Conservation (phyloP, 1,140 invertebrate genomes). For the Zaprionus kolodkinae region DNA sequence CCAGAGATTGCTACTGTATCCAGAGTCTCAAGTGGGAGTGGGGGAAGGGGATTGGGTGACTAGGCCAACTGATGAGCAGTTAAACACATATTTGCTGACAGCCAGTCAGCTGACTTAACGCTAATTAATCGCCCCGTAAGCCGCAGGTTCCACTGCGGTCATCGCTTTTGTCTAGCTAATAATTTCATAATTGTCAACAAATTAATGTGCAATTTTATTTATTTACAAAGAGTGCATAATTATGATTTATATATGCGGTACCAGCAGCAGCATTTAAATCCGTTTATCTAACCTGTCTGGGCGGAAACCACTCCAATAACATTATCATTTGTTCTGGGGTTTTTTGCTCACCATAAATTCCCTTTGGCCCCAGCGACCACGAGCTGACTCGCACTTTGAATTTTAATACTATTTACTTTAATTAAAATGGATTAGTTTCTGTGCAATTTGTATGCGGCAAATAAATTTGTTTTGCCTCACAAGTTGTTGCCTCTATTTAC, state of each 20-base stretch:
- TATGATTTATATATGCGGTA: slow-evolving; percentile 66
- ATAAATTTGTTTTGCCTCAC: slow-evolving; percentile 48
- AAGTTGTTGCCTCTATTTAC: slow-evolving; percentile 13
- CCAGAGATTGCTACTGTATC: neutral
- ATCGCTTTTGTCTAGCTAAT: slow-evolving; percentile 54
- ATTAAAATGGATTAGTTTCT: slow-evolving; percentile 78
- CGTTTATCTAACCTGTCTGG: slow-evolving; percentile 64
- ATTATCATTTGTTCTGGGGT: slow-evolving; percentile 57
- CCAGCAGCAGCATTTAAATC: slow-evolving; percentile 61
- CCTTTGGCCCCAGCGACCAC: slow-evolving; percentile 45
- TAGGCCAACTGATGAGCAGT: slow-evolving; percentile 66
- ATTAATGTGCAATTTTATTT: slow-evolving; percentile 76
- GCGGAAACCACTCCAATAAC: slow-evolving; percentile 12
- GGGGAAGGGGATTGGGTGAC: neutral
- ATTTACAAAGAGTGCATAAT: slow-evolving; percentile 67
- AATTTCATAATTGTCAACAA: slow-evolving; percentile 79
- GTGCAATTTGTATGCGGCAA: slow-evolving; percentile 37
- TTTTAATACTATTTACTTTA: slow-evolving; percentile 76
- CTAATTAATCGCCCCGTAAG: slow-evolving; percentile 79
- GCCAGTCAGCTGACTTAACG: slow-evolving; percentile 44
- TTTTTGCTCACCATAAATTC: slow-evolving; percentile 55
- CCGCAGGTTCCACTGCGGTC: slow-evolving; percentile 44
- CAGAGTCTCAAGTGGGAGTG: neutral
- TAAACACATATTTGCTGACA: slow-evolving; percentile 74
- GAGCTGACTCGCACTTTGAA: slow-evolving; percentile 51